A percentile compares a stretch with the other conserved stretches of the same genome.
Evolutionary conservation across 2,113 vertebrate genomes (phyloP).

Genomic region (Hippotragus niger): DNA sequence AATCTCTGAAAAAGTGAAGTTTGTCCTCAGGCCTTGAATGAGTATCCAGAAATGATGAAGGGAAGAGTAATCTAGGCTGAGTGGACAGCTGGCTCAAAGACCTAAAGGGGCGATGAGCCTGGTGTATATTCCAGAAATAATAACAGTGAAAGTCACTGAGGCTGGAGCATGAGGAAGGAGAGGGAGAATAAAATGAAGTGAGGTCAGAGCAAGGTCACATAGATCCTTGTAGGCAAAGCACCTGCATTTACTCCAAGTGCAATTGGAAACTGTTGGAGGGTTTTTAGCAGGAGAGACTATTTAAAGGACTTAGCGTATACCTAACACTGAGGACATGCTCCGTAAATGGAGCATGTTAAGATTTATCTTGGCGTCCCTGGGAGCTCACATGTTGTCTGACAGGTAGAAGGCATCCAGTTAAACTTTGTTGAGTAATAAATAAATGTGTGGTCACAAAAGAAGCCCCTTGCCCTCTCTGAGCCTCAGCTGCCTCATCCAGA

Average conservation of each 20-base stretch:
- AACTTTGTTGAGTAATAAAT: not conserved
- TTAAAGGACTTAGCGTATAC: not conserved
- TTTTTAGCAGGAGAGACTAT: not conserved
- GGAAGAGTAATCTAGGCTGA: not conserved
- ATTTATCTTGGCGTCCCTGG: not conserved
- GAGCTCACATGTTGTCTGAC: not conserved
- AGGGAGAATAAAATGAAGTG: not conserved
- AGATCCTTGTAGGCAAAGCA: not conserved
- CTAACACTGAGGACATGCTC: not conserved
- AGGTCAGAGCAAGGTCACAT: not conserved
- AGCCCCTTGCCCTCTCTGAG: not conserved
- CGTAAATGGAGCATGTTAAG: not conserved
- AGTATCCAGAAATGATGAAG: not conserved
- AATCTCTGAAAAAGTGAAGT: not conserved
- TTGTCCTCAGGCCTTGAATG: not conserved
- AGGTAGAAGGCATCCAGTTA: not conserved
- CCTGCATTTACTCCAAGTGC: not conserved
- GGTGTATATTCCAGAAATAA: not conserved
- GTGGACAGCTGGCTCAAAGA: not conserved
- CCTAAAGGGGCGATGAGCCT: not conserved
- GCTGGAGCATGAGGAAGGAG: not conserved
- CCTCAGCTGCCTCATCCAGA: not conserved
- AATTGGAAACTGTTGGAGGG: not conserved
- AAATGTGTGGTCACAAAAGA: not conserved
- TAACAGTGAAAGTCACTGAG: not conserved